A percentile compares a stretch with the other conserved stretches of the same genome.
Conservation (phyloP, 2,113 vertebrate genomes). For the Cebus imitator region DNA sequence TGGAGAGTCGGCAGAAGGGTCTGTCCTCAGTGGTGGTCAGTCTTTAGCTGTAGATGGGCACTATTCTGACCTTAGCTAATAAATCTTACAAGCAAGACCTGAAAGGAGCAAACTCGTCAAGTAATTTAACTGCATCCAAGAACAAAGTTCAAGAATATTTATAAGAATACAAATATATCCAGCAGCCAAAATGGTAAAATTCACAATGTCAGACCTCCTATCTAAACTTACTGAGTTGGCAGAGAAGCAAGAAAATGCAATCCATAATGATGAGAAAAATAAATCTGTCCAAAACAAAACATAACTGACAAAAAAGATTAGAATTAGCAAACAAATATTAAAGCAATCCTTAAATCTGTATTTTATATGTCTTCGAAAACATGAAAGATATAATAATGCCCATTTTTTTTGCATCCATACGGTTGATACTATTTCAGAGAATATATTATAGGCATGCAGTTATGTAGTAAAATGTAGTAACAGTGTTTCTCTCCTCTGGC, state of each 20-base stretch:
- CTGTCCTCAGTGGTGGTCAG: not conserved
- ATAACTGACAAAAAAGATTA: conserved; percentile 3
- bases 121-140: not conserved
- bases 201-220: not conserved
- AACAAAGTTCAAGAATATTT: conserved; percentile 14
- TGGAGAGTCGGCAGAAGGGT: not conserved
- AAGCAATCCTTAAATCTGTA: not conserved
- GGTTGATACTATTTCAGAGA: not conserved
- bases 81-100: not conserved
- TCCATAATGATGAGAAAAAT: not conserved
- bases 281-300: not conserved
- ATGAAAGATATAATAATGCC: not conserved
- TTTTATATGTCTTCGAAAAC: not conserved
- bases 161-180: not conserved
- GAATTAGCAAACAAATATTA: conserved; percentile 10
- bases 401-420: not conserved
- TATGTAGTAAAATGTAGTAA: not conserved
- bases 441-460: not conserved
- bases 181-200: not conserved
- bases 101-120: conserved; percentile 2
- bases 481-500: not conserved
- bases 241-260: conserved; percentile 2
- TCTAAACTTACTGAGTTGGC: not conserved
- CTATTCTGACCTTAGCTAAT: not conserved
- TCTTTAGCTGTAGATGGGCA: not conserved